These are phyloP conservation scores for Pomatorhinus ruficollis DNA, from an alignment of 2,113 vertebrate species.

Conservation along the genomic window DNA sequence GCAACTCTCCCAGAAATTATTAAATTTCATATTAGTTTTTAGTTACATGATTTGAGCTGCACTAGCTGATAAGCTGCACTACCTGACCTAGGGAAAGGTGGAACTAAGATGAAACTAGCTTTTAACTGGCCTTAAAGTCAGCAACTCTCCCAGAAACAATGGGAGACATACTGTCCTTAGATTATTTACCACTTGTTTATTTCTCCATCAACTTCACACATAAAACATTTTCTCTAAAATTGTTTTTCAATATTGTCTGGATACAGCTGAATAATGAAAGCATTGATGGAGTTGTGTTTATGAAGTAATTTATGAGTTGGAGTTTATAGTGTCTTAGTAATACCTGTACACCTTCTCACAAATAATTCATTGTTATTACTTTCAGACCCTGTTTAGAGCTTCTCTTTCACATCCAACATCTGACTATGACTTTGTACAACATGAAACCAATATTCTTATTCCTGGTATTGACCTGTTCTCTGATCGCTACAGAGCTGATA, in stretches of 20 bases:
- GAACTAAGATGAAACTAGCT: not conserved
- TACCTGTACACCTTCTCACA: not conserved
- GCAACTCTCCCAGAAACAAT: not conserved
- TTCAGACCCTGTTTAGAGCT: conserved; percentile 84
- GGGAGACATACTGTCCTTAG: not conserved
- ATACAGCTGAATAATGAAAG: not conserved
- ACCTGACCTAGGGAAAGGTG: not conserved
- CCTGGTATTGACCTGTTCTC: conserved; percentile 90
- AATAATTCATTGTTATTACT: not conserved
- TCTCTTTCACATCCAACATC: conserved; percentile 83
- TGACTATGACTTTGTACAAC: conserved; percentile 82
- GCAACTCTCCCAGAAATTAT: not conserved
- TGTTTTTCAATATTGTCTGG: not conserved
- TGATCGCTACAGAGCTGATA: conserved; percentile 78
- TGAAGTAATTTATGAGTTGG: not conserved
- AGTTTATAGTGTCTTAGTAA: not conserved
- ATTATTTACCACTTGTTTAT: not conserved
- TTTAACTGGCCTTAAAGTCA: not conserved
- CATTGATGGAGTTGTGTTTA: not conserved
- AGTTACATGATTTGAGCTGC: not conserved
- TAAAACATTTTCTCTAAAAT: not conserved
- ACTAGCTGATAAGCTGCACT: not conserved
- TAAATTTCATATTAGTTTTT: not conserved
- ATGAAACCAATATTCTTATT: conserved; percentile 79
- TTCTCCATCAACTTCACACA: not conserved